Evolutionary conservation across 1,140 invertebrate species (phyloP).

Genomic region (Nymphalis io): DNA sequence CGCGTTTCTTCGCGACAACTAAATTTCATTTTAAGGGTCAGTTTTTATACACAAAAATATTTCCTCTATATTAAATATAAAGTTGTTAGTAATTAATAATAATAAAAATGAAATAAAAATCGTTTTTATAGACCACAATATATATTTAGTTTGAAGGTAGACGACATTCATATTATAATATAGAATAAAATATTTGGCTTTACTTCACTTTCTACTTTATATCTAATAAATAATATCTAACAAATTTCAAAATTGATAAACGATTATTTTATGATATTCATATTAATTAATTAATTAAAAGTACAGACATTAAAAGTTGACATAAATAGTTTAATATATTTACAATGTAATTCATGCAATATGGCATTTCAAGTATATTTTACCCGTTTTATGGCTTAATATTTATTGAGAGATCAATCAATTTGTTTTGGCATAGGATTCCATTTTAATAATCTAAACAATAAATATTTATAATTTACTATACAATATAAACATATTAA

Average conservation of each 20-base stretch:
- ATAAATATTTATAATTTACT: not conserved
- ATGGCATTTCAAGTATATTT: not conserved
- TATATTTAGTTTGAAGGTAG: conserved; percentile 15
- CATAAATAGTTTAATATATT: too few relatives aligned
- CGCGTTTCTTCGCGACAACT: too few relatives aligned
- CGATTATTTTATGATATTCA: not conserved
- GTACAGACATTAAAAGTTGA: not conserved
- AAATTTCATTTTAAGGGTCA: too few relatives aligned
- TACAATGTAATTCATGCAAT: not conserved
- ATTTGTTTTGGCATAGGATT: conserved; percentile 14
- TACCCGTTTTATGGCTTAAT: conserved; percentile 15
- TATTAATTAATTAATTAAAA: not conserved
- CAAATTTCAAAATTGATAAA: conserved; percentile 6
- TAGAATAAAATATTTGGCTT: conserved; percentile 49
- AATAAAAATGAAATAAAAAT: conserved; percentile 2
- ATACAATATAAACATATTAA: too few relatives aligned
- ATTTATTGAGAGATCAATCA: conserved; percentile 13
- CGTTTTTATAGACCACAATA: conserved; percentile 5
- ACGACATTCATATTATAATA: conserved; percentile 35
- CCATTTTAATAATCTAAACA: not conserved
- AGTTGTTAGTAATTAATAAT: too few relatives aligned
- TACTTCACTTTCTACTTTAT: conserved; percentile 32
- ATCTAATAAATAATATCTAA: conserved; percentile 19
- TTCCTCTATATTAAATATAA: conserved; percentile 24
- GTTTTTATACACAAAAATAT: too few relatives aligned